Evolutionary conservation across 2,797 vertebrate genomes (phyloP), one percentile per base, ranked within the genome.

Genomic region (Tinamus major): DNA sequence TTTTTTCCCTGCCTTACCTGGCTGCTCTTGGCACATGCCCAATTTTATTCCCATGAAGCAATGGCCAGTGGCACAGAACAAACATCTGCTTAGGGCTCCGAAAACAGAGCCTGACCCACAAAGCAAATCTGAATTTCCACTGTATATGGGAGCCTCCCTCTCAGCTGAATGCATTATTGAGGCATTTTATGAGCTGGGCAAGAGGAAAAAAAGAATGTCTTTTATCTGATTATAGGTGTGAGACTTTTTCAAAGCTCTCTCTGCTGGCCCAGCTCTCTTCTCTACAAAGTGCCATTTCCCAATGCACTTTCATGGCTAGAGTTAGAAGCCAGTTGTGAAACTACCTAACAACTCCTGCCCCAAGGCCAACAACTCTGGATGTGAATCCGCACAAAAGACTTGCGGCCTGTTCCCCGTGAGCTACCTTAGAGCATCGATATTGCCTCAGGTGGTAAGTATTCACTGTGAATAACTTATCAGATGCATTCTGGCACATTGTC

Each of bases 71-170:
- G 74, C 87, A 84, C 71, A 76, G 80, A 79, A 13, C 91, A 77
- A 79, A 82, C 48, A 79, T 53, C 88, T 70, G 58, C 15, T 21
- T 11, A 79, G 56, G 56, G 55, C 56, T 91, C 74, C 19, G 67
- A 74, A 79, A 88, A 46, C 20, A 90, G 78, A 90, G 62, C 31
- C 51, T 79, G 83, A 51, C 64, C 78, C 71, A 46, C 78, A 51
- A 68, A 91, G 39, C 78, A 58, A 46, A 93, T 80, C 27, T 71
- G 75, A 90, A 87, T 85, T 94, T 68, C 75, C 49, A 41, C 82
- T 5, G 56, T 12, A 42, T 53, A 7, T 61, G 41, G 68, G 35
- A 88, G 65, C 53, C 72, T 67, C 75, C n/a, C 85, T 5, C 63
- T 74, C 64, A 80, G 33, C 78, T 20, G 56, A 64, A 46, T 31